Evolutionary conservation across 2,113 vertebrate species (phyloP).

Genomic region (Eudorcas thomsonii): DNA sequence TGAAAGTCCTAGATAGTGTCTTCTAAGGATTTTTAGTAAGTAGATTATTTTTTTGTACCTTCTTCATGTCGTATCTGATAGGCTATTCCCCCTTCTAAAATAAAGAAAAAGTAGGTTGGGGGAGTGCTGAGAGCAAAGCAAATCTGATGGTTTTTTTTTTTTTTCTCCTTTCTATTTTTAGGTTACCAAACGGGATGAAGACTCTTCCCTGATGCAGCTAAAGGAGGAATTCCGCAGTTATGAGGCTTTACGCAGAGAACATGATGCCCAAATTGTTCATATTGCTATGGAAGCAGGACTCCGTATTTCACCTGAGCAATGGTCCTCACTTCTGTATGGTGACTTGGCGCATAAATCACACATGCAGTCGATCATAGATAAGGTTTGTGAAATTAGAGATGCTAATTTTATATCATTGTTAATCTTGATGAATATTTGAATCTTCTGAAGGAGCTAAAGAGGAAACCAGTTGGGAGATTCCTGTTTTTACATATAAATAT

Average conservation of each 20-base stretch:
- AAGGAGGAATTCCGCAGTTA: conserved; percentile 98
- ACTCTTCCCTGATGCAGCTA: conserved; percentile 97
- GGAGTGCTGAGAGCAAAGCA: not conserved
- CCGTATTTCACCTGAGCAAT: conserved; percentile 96
- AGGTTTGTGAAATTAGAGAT: conserved; percentile 84
- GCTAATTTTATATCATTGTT: not conserved
- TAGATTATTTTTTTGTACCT: conserved; percentile 7
- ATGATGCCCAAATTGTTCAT: conserved; percentile 97
- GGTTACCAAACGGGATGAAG: conserved; percentile 98
- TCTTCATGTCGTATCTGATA: not conserved
- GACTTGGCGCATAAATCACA: conserved; percentile 98
- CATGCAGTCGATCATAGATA: conserved; percentile 99
- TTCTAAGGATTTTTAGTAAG: not conserved
- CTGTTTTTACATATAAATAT: conserved; percentile 27
- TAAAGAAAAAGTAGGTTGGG: not conserved
- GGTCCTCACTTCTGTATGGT: conserved; percentile 97
- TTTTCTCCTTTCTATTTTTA: conserved; percentile 58
- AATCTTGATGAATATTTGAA: not conserved
- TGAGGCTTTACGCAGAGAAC: conserved; percentile 93
- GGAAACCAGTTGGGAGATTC: not conserved
- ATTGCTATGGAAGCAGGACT: conserved; percentile 98
- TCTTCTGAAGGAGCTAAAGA: not conserved
- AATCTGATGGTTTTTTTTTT: not conserved
- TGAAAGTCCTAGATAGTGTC: not conserved
- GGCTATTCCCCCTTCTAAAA: not conserved